Evolutionary conservation across 1,140 invertebrate species (phyloP), one percentile per base, ranked within the genome.

Genomic region (Trichoplusia ni): DNA sequence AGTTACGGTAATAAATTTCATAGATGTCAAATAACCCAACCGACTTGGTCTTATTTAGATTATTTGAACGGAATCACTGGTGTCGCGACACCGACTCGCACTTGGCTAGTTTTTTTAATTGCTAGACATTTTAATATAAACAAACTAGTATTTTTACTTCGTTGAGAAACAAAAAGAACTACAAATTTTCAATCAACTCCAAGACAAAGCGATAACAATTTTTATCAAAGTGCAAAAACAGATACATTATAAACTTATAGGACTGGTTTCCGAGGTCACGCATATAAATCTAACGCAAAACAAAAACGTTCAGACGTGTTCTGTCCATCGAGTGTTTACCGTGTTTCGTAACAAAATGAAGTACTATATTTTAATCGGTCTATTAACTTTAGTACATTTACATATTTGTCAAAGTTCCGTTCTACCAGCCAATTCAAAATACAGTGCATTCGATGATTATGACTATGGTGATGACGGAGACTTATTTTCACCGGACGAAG

Each of bases 311-410:
- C 47, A 51, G 16, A 51, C 47, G 29, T 21, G 47, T 21, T n/a
- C 18, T 4, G 18, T 33, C 25, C 37, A 58, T 9, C 16, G 14
- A 4, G 21, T 29, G 14, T 18, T 37, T n/a, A 21, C 14, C 53
- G 71, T 64, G 65, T 69, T 62, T 25, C 16, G 18, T 42, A 53
- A 49, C 49, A 77, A 59, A 58, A 82, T 82, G 77, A 77, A 66
- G 21, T 58, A 47, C 18, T 61, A 74, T 29, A 42, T 82, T 0
- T 13, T 69, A 54, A 44, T 73, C 23, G 25, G 31, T 46, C 14
- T 71, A 40, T 1, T 51, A 35, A 23, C 29, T 21, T 33, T 51
- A 51, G 35, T 51, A 21, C 47, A 63, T 23, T 63, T 62, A 19
- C 11, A 67, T 11, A 65, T 31, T 49, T 44, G 42, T 40, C 38